A percentile compares a stretch with the other conserved stretches of the same genome.
These are phyloP conservation scores for Orcinus orca DNA, from an alignment of 2,113 vertebrate genomes.

Conservation along the genomic window DNA sequence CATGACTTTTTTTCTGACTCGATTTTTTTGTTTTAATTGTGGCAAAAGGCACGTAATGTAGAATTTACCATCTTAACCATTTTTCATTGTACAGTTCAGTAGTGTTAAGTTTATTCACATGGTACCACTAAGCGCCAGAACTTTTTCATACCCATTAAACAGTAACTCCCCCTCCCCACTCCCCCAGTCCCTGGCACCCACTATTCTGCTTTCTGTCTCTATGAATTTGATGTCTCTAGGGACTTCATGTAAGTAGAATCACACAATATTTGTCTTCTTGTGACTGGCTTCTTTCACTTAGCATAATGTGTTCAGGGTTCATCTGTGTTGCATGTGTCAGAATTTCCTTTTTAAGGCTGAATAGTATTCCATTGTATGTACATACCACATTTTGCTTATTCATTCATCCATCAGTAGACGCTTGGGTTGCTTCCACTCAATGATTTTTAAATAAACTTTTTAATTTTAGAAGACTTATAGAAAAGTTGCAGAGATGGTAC, in stretches of 20 bases:
- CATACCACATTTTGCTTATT: background rate
- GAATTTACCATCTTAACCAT: background rate
- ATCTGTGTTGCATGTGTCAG: background rate
- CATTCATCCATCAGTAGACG: background rate
- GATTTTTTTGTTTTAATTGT: background rate
- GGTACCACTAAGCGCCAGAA: background rate
- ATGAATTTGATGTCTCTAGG: background rate
- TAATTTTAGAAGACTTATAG: background rate
- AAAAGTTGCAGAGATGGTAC: background rate
- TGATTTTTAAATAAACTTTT: background rate
- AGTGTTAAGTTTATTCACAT: background rate
- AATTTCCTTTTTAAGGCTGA: background rate
- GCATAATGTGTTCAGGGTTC: background rate
- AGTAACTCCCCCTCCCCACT: rapidly evolving
- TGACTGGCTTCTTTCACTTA: background rate
- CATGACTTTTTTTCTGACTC: background rate
- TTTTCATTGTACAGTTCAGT: background rate
- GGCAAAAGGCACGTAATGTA: background rate
- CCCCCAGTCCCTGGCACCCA: background rate
- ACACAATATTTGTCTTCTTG: background rate
- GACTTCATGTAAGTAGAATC: background rate
- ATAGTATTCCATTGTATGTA: background rate
- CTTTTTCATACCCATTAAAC: rapidly evolving
- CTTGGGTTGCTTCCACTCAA: background rate
- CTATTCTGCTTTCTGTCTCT: background rate